Evolutionary conservation across 1,140 invertebrate genomes (phyloP).

Genomic region (Zelostemma sp.): DNA sequence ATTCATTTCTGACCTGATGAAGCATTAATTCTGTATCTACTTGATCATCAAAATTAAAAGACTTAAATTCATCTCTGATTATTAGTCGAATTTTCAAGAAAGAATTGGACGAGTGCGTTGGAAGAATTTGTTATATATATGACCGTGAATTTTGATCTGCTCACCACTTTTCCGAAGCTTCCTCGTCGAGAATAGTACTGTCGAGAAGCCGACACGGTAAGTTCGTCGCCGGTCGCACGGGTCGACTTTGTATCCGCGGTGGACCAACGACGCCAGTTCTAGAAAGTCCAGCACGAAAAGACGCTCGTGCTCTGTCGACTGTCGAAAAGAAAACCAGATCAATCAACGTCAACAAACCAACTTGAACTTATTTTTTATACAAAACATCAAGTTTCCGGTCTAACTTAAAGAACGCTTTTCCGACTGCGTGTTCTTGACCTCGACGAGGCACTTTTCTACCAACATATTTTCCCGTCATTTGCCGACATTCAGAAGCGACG

Average conservation of each 20-base stretch:
- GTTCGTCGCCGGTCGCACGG: slow-evolving; percentile 59
- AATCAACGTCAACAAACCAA: background rate
- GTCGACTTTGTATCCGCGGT: slow-evolving; percentile 58
- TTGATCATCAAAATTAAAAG: too few species aligned
- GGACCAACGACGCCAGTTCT: slow-evolving; percentile 66
- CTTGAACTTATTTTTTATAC: slow-evolving; percentile 2
- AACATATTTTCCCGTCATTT: background rate
- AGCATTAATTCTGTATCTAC: too few species aligned
- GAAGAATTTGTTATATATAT: too few species aligned
- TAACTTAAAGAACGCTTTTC: too few species aligned
- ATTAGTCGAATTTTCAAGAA: too few species aligned
- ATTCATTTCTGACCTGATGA: too few species aligned
- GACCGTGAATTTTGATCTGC: too few species aligned
- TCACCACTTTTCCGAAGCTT: slow-evolving; percentile 73
- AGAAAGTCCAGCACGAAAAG: slow-evolving; percentile 72
- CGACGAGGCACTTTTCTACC: background rate
- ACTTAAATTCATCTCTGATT: too few species aligned
- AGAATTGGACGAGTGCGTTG: too few species aligned
- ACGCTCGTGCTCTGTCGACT: slow-evolving; percentile 79
- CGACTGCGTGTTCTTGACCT: too few species aligned
- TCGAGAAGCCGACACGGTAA: slow-evolving; percentile 63
- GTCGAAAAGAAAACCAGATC: slow-evolving; percentile 37
- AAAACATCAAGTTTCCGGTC: too few species aligned
- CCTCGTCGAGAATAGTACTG: slow-evolving; percentile 69
- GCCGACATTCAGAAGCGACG: background rate